Conservation (phyloP, 2,797 vertebrate genomes). For the Gymnodraco acuticeps region DNA sequence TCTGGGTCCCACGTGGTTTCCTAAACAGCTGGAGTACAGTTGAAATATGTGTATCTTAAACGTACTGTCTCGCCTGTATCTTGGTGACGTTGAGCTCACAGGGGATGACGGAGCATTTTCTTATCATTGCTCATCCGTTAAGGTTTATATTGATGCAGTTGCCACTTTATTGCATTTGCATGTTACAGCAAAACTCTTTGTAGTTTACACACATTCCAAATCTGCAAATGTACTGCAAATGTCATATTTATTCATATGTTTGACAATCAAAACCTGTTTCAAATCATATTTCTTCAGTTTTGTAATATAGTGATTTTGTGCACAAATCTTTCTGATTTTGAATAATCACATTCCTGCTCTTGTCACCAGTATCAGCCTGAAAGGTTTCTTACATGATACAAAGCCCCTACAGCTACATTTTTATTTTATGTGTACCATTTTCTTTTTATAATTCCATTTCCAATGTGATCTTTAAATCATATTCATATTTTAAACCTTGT, state of each 20-base stretch:
- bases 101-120: neutral
- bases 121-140: neutral
- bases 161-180: conserved; percentile 6
- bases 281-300: conserved; percentile 16
- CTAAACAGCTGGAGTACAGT: neutral
- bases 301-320: conserved; percentile 50
- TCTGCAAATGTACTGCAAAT: neutral
- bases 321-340: conserved; percentile 9
- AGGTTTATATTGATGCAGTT: conserved; percentile 1
- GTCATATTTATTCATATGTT: neutral
- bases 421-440: conserved; percentile 31
- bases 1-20: neutral
- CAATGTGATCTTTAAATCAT: conserved; percentile 29
- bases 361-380: conserved; percentile 12
- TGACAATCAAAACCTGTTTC: conserved; percentile 13
- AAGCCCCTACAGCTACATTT: neutral
- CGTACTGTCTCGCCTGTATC: neutral
- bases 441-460: conserved; percentile 33
- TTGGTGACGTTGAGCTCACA: neutral
- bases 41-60: neutral
- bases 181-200: conserved; percentile 8
- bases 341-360: conserved; percentile 5
- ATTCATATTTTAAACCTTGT: conserved; percentile 35
- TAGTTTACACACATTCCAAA: conserved; percentile 18
- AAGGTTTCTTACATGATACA: conserved; percentile 21